Evolutionary conservation across 2,888 invertebrate species (phyloP), one percentile per base, ranked within the genome.

Genomic region (Chrysopilus asiliformis): DNA sequence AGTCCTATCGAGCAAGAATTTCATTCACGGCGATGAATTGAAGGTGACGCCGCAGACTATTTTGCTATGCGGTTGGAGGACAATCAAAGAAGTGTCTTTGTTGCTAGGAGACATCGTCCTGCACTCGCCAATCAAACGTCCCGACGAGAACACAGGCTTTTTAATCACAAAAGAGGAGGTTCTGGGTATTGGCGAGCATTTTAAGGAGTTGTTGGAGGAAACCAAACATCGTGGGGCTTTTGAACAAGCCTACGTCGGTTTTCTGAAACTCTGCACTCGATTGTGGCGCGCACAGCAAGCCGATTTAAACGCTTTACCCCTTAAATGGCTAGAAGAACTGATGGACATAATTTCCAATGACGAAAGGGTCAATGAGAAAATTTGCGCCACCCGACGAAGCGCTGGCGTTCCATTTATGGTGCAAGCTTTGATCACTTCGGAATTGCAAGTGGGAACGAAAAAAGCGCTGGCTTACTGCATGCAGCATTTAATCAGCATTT

Each of bases 141-240:
- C 12, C 2, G 14, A 18, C 5, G 4, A 9, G 6, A 13, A 6
- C 3, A 4, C 8, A 10, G 34, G 18, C 14, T 65, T 66, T 13
- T 53, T 71, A 5, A 50, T 78, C 20, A 53, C 55, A 1, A 60
- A 63, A 17, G 50, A 57, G 1, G 67, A 75, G 49, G 55, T 83
- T 33, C 41, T 63, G 2, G 50, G 56, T 17, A 74, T 83, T 28
- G 82, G 81, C 0, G 69, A 72, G 17, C 76, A 78, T 52, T 76
- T 83, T 51, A 71, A 76, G 1, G 51, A 62, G 4, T 62, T 84
- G 22, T 68, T 87, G 16, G 65, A 74, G 0, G 73, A 76, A 55
- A 85, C 89, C 1, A 86, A 89, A 57, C 97, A 97, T 62, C 70
- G 93, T 41, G 97, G 97, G 2, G 95, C 95, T n/a, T 94, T 95